phyloP scores from a whole-genome alignment of 2,113 vertebrate genomes.

The Dromiciops gliroides region DNA sequence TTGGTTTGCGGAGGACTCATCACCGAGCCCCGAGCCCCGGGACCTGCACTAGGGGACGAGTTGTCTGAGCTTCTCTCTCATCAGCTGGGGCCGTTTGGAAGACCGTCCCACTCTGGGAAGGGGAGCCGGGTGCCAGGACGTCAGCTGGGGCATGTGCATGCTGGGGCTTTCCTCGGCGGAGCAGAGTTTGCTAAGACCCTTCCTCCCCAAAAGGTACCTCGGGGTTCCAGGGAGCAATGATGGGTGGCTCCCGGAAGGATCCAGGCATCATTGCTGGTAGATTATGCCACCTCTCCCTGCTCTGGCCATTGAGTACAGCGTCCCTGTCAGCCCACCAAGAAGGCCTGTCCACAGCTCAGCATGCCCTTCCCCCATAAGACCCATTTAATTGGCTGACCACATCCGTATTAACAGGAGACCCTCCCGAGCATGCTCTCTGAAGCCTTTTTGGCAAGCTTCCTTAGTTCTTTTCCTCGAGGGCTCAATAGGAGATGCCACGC shows the following conservation, averaged over 20 bases:
- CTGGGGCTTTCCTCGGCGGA: conserved; percentile 44
- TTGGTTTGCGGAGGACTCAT: not conserved
- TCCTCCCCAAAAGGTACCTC: conserved; percentile 73
- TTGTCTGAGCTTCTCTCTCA: conserved; percentile 4
- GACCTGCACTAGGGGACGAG: not conserved
- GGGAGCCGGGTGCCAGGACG: conserved; percentile 43
- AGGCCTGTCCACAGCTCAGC: not conserved
- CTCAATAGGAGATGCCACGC: not conserved
- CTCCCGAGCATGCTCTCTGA: not conserved
- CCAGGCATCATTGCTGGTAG: conserved; percentile 80
- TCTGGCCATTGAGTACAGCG: not conserved
- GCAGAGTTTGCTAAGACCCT: conserved; percentile 36
- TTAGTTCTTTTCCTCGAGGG: too few species aligned
- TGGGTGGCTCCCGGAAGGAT: conserved; percentile 51
- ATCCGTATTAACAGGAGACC: not conserved
- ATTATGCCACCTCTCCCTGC: conserved; percentile 75
- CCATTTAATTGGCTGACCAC: not conserved
- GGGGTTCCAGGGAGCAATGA: conserved; percentile 75
- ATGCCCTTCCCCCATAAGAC: not conserved
- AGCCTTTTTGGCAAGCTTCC: not conserved
- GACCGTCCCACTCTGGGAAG: conserved; percentile 54
- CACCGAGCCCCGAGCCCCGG: not conserved
- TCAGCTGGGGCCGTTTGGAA: conserved; percentile 55
- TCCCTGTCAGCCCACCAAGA: not conserved
- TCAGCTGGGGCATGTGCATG: conserved; percentile 47